Percentiles rank a stretch among this genome's conserved stretches.
Conservation (phyloP, 2,113 vertebrate genomes). For the Pollimyrus isidori region DNA sequence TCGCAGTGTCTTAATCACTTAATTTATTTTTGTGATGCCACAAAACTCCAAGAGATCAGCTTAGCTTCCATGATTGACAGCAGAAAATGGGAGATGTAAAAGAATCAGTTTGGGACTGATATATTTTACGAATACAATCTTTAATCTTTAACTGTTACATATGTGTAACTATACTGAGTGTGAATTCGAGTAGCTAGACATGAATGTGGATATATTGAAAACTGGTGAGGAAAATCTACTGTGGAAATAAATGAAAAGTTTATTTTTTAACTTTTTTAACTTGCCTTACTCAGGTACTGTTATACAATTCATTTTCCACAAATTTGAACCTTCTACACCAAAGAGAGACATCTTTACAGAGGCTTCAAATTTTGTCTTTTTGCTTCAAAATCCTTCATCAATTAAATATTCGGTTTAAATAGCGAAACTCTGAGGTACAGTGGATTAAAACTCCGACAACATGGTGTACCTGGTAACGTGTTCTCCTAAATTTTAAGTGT, state of each 20-base stretch:
- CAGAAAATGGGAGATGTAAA: background rate
- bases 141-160: conserved; percentile 1
- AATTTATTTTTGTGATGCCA: conserved; percentile 12
- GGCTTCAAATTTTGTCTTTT: background rate
- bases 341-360: background rate
- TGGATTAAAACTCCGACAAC: background rate
- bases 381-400: background rate
- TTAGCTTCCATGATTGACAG: conserved; percentile 11
- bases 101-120: background rate
- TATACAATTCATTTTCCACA: background rate
- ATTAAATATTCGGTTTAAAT: background rate
- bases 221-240: background rate
- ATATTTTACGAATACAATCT: background rate
- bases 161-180: background rate
- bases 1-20: conserved; percentile 9
- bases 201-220: background rate
- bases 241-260: background rate
- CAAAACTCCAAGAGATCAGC: conserved; percentile 2
- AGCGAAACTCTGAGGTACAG: background rate
- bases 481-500: background rate
- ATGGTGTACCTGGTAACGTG: background rate
- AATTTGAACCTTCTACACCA: background rate
- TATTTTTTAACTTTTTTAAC: background rate
- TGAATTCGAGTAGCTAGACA: background rate
- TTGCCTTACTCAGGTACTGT: background rate